Conservation (phyloP, 2,888 invertebrate genomes). For the Malthinus flaveolus region DNA sequence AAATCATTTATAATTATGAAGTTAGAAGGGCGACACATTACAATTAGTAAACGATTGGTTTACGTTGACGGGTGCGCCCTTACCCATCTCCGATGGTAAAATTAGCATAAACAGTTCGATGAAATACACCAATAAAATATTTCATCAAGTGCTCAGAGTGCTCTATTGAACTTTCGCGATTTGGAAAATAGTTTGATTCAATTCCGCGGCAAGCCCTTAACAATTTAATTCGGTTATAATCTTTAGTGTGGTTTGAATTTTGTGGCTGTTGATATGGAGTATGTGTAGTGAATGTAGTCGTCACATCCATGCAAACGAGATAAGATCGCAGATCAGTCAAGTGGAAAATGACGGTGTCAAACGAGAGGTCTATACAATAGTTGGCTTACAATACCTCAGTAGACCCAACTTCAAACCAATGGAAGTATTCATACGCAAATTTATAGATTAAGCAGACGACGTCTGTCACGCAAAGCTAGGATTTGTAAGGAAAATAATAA, state of each 20-base stretch:
- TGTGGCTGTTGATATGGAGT: slow-evolving; percentile 16
- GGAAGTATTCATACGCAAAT: slow-evolving; percentile 53
- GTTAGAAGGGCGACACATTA: no score
- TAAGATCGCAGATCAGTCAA: slow-evolving; percentile 55
- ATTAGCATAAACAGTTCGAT: no score
- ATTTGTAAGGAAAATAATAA: slow-evolving; percentile 5
- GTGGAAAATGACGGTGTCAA: slow-evolving; percentile 56
- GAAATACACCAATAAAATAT: no score
- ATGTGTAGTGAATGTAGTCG: slow-evolving; percentile 38
- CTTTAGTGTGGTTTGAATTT: slow-evolving; percentile 8
- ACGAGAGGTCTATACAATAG: slow-evolving; percentile 52
- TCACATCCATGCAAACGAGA: slow-evolving; percentile 45
- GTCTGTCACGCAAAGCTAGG: slow-evolving; percentile 28
- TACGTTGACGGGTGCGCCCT: no score
- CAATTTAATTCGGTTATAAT: slow-evolving; percentile 13
- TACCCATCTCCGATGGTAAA: no score
- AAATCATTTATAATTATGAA: no score
- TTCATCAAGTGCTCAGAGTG: no score
- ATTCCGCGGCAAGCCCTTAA: not conserved
- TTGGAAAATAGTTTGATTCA: no score
- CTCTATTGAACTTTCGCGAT: no score
- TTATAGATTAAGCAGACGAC: slow-evolving; percentile 44
- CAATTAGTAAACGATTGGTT: no score
- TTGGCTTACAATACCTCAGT: slow-evolving; percentile 41
- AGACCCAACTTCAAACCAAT: slow-evolving; percentile 37